phyloP scores from a whole-genome alignment of 2,113 vertebrate genomes.

The Macaca fascicularis region T2T-MFA8v1.1 NC_088381.1:138434001-138434500 shows the following conservation, averaged over 20 bases:
- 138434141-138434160: background rate
- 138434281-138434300: slow-evolving; percentile 51
- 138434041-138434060: too few species aligned
- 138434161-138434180: background rate
- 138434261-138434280: slow-evolving; percentile 30
- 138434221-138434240: background rate
- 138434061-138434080: too few species aligned
- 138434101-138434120: too few species aligned
- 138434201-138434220: background rate
- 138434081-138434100: too few species aligned
- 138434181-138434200: background rate
- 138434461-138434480: background rate
- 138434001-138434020: too few species aligned
- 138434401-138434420: slow-evolving; percentile 25
- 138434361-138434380: slow-evolving; percentile 63
- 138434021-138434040: too few species aligned
- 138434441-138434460: background rate
- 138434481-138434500: slow-evolving; percentile 72
- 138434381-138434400: background rate
- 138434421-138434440: too few species aligned
- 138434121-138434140: background rate
- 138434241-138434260: background rate
- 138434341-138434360: slow-evolving; percentile 58
- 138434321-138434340: background rate
- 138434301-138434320: too few species aligned